Percentiles rank a stretch among this genome's conserved stretches.
Evolutionary conservation across 2,888 invertebrate species (phyloP).

Genomic region (Diabrotica balteata): DNA sequence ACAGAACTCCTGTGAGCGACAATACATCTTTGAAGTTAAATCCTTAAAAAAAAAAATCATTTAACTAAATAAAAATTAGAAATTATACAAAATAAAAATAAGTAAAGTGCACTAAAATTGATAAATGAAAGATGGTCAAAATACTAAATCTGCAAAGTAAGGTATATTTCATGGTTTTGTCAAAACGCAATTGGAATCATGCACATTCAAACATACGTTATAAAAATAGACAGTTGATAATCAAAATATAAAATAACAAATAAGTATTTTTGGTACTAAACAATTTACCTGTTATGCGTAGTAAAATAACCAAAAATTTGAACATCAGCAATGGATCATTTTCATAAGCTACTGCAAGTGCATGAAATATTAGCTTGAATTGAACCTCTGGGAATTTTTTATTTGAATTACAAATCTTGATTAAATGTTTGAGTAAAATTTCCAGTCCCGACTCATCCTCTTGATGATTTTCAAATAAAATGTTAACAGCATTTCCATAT

Average conservation of each 20-base stretch:
- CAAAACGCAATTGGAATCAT: too few species aligned
- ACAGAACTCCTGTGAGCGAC: conserved; percentile 31
- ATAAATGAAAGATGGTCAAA: not conserved
- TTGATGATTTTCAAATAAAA: conserved; percentile 34
- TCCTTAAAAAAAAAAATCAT: not conserved
- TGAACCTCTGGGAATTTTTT: conserved; percentile 29
- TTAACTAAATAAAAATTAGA: not conserved
- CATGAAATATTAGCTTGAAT: conserved; percentile 49
- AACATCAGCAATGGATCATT: conserved; percentile 44
- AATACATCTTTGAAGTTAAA: conserved; percentile 4
- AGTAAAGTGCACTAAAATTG: not conserved
- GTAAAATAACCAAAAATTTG: conserved; percentile 47
- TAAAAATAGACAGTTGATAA: too few species aligned
- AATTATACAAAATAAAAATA: not conserved
- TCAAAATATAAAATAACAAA: too few species aligned
- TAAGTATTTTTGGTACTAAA: not conserved
- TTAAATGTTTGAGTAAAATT: conserved; percentile 43
- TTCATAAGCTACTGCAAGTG: conserved; percentile 43
- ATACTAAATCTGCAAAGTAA: not conserved
- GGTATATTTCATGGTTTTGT: too few species aligned
- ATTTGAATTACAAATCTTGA: conserved; percentile 28
- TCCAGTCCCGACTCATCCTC: conserved; percentile 39
- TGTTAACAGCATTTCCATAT: conserved; percentile 41
- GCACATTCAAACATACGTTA: too few species aligned
- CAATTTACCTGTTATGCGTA: conserved; percentile 39